A percentile compares a stretch with the other conserved stretches of the same genome.
These are phyloP conservation scores for Muntiacus reevesi DNA, from an alignment of 2,113 vertebrate genomes.

Conservation along the genomic window DNA sequence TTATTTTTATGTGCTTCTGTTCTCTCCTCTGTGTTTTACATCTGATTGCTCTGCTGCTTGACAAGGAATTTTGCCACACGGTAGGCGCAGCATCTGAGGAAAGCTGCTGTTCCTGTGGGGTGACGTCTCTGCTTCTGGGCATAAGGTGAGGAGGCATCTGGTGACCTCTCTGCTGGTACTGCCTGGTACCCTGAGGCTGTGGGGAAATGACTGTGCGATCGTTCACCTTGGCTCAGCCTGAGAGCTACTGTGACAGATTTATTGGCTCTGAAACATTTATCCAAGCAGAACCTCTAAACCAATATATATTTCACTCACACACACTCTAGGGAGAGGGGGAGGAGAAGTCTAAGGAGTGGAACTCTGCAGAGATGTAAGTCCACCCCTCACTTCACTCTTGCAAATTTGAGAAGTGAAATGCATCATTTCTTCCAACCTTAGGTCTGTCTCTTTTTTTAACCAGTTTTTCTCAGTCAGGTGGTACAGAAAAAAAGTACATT, in stretches of 20 bases:
- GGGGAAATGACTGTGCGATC: background rate
- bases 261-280: slow-evolving; percentile 45
- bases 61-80: background rate
- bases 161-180: background rate
- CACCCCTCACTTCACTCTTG: background rate
- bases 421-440: background rate
- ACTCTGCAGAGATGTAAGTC: background rate
- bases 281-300: slow-evolving; percentile 28
- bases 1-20: background rate
- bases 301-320: background rate
- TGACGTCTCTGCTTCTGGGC: background rate
- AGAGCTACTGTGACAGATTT: slow-evolving; percentile 8
- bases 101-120: background rate
- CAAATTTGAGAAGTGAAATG: background rate
- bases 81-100: background rate
- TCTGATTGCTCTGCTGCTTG: background rate
- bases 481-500: background rate
- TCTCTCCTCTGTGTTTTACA: background rate
- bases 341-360: background rate
- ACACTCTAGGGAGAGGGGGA: background rate
- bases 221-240: slow-evolving; percentile 23
- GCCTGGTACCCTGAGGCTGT: background rate
- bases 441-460: background rate
- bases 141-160: background rate
- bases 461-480: background rate